Evolutionary conservation across 2,797 vertebrate genomes (phyloP), one percentile per base, ranked within the genome.

Genomic region (Gymnodraco acuticeps): DNA sequence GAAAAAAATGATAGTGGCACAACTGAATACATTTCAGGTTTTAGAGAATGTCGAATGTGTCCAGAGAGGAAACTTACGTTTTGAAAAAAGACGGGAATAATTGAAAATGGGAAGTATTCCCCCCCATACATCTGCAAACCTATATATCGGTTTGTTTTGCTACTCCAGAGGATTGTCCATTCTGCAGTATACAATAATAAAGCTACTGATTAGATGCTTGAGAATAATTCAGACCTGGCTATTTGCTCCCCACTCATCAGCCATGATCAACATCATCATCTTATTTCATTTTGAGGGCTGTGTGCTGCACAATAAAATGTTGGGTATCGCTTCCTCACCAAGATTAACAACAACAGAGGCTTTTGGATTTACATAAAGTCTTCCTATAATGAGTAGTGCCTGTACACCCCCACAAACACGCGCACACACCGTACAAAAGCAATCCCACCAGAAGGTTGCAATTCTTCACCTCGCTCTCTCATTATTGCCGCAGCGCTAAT

Each of bases 331-430:
- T 83, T 83, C 83, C 75, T 85, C 70, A 27, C 75, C 3, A 41
- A 84, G 84, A 88, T 87, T 86, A 89, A 89, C 80, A 89, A 86
- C 82, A 84, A 82, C 73, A 77, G 74, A 84, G 76, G 77, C 80
- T 81, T 81, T 73, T 68, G 85, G 85, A 90, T 89, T 91, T 84
- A 82, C 87, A 86, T 85, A 78, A 80, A 85, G 72, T 87, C 56
- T 83, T 76, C 61, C 75, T 82, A 75, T 90, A 88, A 88, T 90
- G 85, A 89, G 82, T 64, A 51, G 69, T 56, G 56, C 63, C 60
- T 5, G 55, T 66, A 70, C 60, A 42, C 42, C 58, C 56, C 23
- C n/a, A 68, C 60, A 47, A 56, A 43, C 43, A 70, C 56, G 20
- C 59, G 61, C 58, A 74, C 55, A 63, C 59, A 19, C 9, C 3